Evolutionary conservation across 1,140 invertebrate genomes (phyloP).

Genomic region (Tetramorium simillimum): DNA sequence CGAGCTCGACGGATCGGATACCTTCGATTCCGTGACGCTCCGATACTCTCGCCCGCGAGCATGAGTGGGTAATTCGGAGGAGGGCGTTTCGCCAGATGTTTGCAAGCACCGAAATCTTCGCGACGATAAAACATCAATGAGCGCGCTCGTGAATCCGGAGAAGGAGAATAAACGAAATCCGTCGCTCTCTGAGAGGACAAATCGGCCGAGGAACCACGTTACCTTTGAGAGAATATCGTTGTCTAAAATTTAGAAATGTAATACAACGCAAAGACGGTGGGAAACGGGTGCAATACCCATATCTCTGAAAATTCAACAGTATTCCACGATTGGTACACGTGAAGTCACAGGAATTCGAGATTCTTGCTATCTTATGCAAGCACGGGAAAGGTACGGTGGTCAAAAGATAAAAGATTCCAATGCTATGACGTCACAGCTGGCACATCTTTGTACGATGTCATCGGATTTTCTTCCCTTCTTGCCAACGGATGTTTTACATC

Average conservation of each 20-base stretch:
- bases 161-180: not conserved
- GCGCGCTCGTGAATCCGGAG: not conserved
- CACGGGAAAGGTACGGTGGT: not conserved
- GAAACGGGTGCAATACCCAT: not conserved
- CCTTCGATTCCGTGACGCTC: slow-evolving; percentile 50
- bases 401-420: slow-evolving; percentile 1
- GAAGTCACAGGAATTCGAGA: not conserved
- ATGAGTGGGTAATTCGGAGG: slow-evolving; percentile 15
- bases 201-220: not conserved
- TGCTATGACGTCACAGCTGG: not conserved
- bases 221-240: not conserved
- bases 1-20: slow-evolving; percentile 50
- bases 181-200: not conserved
- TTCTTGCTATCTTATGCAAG: not conserved
- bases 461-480: not conserved
- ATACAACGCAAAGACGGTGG: not conserved
- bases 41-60: not conserved
- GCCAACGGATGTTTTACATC: slow-evolving; percentile 9
- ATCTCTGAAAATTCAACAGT: not conserved
- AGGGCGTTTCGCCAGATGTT: slow-evolving; percentile 30
- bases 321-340: not conserved
- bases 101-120: not conserved
- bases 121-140: not conserved
- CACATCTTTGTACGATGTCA: not conserved
- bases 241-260: not conserved